Evolutionary conservation across 1,140 invertebrate genomes (phyloP), one percentile per base, ranked within the genome.

Genomic region (Rhysida immarginata): DNA sequence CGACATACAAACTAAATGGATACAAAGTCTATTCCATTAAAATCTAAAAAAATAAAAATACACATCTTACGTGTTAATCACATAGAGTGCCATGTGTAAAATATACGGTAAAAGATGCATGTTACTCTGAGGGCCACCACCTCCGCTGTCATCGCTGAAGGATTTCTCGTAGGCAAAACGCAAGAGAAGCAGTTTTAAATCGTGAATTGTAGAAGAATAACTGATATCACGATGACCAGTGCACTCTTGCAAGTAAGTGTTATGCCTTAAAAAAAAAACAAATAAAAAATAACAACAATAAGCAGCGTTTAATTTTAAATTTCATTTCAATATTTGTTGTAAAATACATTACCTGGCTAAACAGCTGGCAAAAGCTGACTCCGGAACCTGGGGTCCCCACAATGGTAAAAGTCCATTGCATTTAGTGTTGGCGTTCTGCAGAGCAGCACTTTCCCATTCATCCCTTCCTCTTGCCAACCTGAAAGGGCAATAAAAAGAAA

Each of bases 341-440:
- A 46, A 11, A 11, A 11, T 20, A 46, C 11, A 5, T 63, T 87
- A 91, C 56, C 90, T 78, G 0, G 92, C 93, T 41, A 98, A 77
- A 63, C 89, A 94, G 58, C 83, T 90, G 0, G 91, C 92, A 70
- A 95, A 98, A 13, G 87, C 87, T 0, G 90, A 89, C 69, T 97
- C 94, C 0, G 89, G 83, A 2, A 97, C 93, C 64, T 92, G 84
- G 1, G 92, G 91, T 2, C 94, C 94, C 92, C 93, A 97, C 2
- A 98, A 71, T 1, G 95, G 95, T 51, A 98, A 72, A 53, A 99
- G 71, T 1, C 94, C 93, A 71, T 99, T 99, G 68, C 95, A 98
- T 58, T 88, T 85, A 0, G 94, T 97, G 64, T 96, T 97, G 0
- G 92, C 92, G 73, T 98, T 99, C 71, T 98, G 94, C 43, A 98